A percentile compares a stretch with the other conserved stretches of the same genome.
Evolutionary conservation across 2,113 vertebrate species (phyloP).

Genomic region (Drymodes brunneopygia): DNA sequence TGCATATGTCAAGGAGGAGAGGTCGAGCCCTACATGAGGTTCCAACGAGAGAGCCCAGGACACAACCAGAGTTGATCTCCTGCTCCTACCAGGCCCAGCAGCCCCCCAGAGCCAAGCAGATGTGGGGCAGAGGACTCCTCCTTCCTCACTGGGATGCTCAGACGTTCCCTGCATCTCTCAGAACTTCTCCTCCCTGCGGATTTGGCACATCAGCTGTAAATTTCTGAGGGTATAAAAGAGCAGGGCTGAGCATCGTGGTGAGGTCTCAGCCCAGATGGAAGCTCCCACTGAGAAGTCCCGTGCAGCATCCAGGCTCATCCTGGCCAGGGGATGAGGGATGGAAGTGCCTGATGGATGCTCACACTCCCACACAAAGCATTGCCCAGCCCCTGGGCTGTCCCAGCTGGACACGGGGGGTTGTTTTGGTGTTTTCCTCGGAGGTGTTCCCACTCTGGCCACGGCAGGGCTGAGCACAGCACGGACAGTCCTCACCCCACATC

Average conservation of each 20-base stretch:
- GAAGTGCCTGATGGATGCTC: background rate
- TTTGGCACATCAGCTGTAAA: accelerated
- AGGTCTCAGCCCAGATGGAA: accelerated
- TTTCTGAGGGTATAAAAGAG: background rate
- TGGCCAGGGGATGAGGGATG: accelerated
- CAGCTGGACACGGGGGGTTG: background rate
- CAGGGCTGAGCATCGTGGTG: accelerated
- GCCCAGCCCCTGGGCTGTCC: background rate
- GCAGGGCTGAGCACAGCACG: no score
- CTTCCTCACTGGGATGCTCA: background rate
- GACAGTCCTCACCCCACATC: conserved; percentile 2
- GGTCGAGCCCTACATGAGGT: background rate
- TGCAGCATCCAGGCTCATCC: background rate
- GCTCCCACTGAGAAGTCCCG: background rate
- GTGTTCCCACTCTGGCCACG: accelerated
- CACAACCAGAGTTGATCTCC: background rate
- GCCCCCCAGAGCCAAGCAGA: background rate
- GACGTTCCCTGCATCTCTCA: accelerated
- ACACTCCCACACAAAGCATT: accelerated
- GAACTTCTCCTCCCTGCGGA: background rate
- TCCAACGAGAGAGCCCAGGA: background rate
- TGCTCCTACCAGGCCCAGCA: background rate
- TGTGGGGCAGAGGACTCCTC: background rate
- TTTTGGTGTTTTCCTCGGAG: background rate
- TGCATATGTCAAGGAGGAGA: background rate